Evolutionary conservation across 2,888 invertebrate genomes (phyloP).

Genomic region (Thymelicus sylvestris): DNA sequence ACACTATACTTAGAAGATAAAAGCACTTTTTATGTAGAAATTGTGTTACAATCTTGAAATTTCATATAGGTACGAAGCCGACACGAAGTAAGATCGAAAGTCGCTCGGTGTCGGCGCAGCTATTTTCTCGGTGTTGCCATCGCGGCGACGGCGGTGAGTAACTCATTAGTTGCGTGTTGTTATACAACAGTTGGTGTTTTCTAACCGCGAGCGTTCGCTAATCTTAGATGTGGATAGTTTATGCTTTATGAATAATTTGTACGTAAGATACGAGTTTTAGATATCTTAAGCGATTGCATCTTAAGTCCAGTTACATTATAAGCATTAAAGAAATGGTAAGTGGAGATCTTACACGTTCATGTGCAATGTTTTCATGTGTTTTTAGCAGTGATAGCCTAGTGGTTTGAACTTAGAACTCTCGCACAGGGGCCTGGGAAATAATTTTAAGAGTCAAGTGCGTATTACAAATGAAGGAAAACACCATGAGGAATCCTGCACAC

Average conservation of each 20-base stretch:
- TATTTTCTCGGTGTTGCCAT: slow-evolving; percentile 34
- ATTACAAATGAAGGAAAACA: no score
- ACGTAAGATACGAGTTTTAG: slow-evolving; percentile 19
- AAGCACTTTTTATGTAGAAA: background rate
- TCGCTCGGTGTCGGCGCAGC: slow-evolving; percentile 11
- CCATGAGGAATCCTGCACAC: no score
- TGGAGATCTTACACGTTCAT: no score
- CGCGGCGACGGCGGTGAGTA: slow-evolving; percentile 6
- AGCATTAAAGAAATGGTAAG: no score
- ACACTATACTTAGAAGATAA: background rate
- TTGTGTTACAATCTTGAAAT: background rate
- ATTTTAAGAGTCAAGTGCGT: no score
- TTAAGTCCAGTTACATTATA: no score
- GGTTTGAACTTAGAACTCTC: no score
- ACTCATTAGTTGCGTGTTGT: slow-evolving; percentile 38
- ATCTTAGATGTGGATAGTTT: slow-evolving; percentile 28
- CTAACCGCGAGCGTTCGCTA: slow-evolving; percentile 25
- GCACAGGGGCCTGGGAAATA: no score
- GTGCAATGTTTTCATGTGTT: no score
- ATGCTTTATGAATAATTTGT: slow-evolving; percentile 23
- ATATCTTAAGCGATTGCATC: background rate
- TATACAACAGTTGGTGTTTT: slow-evolving; percentile 32
- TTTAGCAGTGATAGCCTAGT: no score
- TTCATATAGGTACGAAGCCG: background rate
- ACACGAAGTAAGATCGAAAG: slow-evolving; percentile 37